A percentile compares a stretch with the other conserved stretches of the same genome.
These are phyloP conservation scores for Odontothrips loti DNA, from an alignment of 2,888 invertebrate genomes.

Conservation along the genomic window DNA sequence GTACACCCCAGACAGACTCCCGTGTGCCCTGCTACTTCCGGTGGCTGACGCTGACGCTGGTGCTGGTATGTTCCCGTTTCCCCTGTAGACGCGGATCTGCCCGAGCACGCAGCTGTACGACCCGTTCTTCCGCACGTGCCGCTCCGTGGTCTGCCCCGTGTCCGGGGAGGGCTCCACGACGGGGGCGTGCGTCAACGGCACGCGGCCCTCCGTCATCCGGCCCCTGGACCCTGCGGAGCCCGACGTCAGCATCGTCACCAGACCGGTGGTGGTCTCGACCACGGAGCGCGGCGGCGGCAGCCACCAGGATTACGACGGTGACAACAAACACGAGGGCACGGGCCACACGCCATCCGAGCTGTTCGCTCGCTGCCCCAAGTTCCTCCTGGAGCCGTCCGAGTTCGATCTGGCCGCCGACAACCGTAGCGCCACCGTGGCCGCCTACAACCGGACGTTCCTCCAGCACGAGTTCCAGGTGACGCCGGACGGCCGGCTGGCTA, in stretches of 20 bases:
- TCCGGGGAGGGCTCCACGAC: constrained; percentile 41
- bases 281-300: constrained; percentile 30
- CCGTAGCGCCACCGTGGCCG: constrained; percentile 41
- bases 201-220: background rate
- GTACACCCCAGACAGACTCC: too few species aligned
- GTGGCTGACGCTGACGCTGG: too few species aligned
- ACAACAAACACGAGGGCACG: background rate
- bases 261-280: background rate
- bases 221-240: too few species aligned
- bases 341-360: constrained; percentile 8
- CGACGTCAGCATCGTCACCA: too few species aligned
- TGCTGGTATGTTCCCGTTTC: background rate
- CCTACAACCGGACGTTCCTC: constrained; percentile 43
- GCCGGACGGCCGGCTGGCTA: constrained; percentile 44
- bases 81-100: background rate
- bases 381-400: constrained; percentile 45
- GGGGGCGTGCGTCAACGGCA: constrained; percentile 38
- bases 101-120: constrained; percentile 45
- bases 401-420: constrained; percentile 42
- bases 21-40: too few species aligned
- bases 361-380: constrained; percentile 45
- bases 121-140: constrained; percentile 48
- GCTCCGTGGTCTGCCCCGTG: constrained; percentile 45
- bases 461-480: constrained; percentile 43
- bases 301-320: constrained; percentile 30